A percentile compares a stretch with the other conserved stretches of the same genome.
Conservation (phyloP, 1,140 invertebrate genomes). For the Aleiodes sp. region DNA sequence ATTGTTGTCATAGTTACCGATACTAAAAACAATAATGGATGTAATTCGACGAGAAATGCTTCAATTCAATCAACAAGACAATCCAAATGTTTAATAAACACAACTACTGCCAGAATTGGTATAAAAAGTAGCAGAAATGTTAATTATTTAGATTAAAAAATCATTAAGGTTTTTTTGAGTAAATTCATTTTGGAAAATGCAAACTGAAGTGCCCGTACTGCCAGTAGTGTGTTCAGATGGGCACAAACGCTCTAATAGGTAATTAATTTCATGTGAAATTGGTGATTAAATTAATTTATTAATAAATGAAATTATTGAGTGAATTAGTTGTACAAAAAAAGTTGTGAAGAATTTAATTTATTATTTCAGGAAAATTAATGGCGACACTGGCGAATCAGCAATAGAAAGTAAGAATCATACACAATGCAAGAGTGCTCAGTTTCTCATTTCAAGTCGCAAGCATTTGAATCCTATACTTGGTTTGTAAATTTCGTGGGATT, state of each 20-base stretch:
- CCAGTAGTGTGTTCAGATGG: conserved; percentile 57
- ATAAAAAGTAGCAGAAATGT: neutral
- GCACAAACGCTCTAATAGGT: conserved; percentile 52
- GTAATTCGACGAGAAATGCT: conserved; percentile 23
- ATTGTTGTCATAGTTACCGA: conserved; percentile 25
- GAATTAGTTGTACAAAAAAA: conserved; percentile 35
- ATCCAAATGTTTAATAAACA: neutral
- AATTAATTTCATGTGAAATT: conserved; percentile 34
- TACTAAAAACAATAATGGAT: conserved; percentile 50
- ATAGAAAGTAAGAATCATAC: conserved; percentile 45
- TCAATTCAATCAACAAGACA: neutral
- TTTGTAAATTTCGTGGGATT: conserved; percentile 50
- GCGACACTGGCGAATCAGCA: conserved; percentile 49
- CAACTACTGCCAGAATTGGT: neutral
- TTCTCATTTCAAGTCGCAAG: conserved; percentile 63
- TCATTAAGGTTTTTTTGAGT: conserved; percentile 34
- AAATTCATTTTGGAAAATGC: conserved; percentile 59
- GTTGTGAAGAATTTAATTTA: conserved; percentile 46
- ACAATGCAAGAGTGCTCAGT: conserved; percentile 42
- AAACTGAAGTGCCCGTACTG: conserved; percentile 59
- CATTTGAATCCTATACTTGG: conserved; percentile 60
- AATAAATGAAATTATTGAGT: too few species aligned
- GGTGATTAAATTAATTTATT: too few species aligned
- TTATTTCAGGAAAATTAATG: conserved; percentile 54
- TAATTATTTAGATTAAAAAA: conserved; percentile 6